Evolutionary conservation across 2,888 invertebrate species (phyloP).

Genomic region (Ariolimax columbianus): DNA sequence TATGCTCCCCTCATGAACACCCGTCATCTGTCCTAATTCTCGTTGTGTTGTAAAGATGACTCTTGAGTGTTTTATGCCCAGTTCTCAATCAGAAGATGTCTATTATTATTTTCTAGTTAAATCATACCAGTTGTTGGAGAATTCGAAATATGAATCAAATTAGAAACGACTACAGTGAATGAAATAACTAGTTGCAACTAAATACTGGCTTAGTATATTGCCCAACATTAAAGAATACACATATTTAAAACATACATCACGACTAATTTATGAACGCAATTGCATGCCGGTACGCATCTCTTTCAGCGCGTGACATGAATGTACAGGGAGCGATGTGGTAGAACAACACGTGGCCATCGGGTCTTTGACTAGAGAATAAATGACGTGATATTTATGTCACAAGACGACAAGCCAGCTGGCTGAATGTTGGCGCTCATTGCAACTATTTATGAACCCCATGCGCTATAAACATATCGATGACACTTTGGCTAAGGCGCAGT

Average conservation of each 20-base stretch:
- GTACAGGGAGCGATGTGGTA: neutral
- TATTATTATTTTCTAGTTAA: no score
- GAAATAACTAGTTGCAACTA: no score
- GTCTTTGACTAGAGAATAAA: neutral
- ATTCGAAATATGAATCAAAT: no score
- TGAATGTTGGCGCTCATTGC: slow-evolving; percentile 4
- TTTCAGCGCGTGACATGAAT: neutral
- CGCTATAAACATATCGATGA: slow-evolving; percentile 11
- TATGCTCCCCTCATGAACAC: no score
- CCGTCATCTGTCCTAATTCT: no score
- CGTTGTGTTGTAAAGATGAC: no score
- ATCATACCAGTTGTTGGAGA: no score
- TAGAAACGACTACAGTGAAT: no score
- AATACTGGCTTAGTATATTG: no score
- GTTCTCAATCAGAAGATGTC: no score
- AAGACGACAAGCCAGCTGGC: no score
- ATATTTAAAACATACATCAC: neutral
- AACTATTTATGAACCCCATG: neutral
- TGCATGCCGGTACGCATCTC: neutral
- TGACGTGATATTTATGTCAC: neutral
- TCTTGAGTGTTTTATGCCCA: no score
- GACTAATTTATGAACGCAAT: neutral
- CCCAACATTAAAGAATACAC: neutral
- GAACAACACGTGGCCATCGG: neutral
- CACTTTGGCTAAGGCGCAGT: neutral